These are phyloP conservation scores for Axis porcinus DNA, from an alignment of 2,113 vertebrate species.

Conservation along the genomic window DNA sequence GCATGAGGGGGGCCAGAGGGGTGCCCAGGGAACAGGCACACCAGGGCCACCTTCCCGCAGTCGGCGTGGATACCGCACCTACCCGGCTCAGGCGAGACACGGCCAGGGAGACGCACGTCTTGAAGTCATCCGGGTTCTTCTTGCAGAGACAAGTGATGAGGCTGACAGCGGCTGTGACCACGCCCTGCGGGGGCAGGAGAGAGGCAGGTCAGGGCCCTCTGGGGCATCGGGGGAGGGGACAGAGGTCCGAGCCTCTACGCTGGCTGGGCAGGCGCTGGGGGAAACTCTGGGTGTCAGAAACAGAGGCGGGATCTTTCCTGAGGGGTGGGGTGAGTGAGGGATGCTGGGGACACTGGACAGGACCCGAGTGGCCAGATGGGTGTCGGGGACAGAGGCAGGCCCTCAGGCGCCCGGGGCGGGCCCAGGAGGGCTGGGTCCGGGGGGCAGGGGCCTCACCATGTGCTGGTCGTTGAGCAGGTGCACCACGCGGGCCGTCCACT, in stretches of 20 bases:
- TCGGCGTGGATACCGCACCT: constrained; percentile 60
- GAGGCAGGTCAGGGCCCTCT: not conserved
- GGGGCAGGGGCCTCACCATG: constrained; percentile 83
- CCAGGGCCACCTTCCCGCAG: fast-evolving
- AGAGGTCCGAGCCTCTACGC: not conserved
- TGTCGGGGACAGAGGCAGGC: not conserved
- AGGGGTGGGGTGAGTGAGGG: not conserved
- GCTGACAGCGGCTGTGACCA: constrained; percentile 88
- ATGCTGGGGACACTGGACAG: not conserved
- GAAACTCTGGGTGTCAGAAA: not conserved
- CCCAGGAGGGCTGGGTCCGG: too few relatives aligned
- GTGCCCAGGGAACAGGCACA: not conserved
- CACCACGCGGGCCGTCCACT: constrained; percentile 94
- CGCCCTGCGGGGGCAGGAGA: constrained; percentile 80
- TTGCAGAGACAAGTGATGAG: constrained; percentile 92
- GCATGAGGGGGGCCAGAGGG: fast-evolving
- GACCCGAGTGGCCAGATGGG: not conserved
- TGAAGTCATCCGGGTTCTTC: constrained; percentile 96
- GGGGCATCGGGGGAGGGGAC: not conserved
- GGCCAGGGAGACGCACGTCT: constrained; percentile 91
- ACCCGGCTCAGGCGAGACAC: constrained; percentile 94
- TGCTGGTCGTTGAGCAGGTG: constrained; percentile 95
- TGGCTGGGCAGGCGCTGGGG: too few relatives aligned
- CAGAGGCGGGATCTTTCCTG: not conserved
- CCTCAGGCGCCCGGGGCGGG: not conserved